Evolutionary conservation across 2,113 vertebrate genomes (phyloP), one percentile per base, ranked within the genome.

Genomic region (Pedetes capensis): DNA sequence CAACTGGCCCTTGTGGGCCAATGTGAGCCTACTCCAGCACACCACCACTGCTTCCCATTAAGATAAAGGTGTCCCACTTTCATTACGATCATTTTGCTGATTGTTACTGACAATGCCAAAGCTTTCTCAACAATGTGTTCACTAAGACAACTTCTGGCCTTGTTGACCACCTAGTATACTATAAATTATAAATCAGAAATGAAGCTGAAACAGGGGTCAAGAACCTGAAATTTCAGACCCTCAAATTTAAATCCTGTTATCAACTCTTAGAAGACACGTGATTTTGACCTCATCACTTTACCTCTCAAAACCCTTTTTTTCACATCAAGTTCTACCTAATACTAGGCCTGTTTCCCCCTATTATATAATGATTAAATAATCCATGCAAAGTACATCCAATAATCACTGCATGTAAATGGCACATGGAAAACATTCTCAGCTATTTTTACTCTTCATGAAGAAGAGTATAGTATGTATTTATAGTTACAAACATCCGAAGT

Each of bases 361-460:
- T 1, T 89, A 4, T 71, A 63, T 34, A 92, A 93, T 72, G 51
- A 92, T 80, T 82, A 76, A 90, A 76, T 72, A 75, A 95, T 55
- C 59, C 49, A 49, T 44, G 5, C 29, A 66, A 93, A 93, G 34
- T 32, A n/a, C 8, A 49, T 49, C 25, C 23, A 79, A 29, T 75
- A 64, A 57, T 87, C 79, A 93, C 16, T 29, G 20, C 29, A 55
- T 42, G 34, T 27, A 4, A 11, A 37, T 76, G 63, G 0, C 44
- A 80, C 37, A 76, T 39, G 59, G 44, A 85, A 83, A 75, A 51
- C 4, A 39, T 8, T 76, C 20, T n/a, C 16, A 61, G 32, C 20
- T 79, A 64, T 87, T 94, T 87, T 92, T 76, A 90, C 34, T 66
- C 66, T 66, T 83, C 63, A 25, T 76, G 39, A 47, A 94, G 64